These are phyloP conservation scores for Nasonovia ribisnigri DNA, from an alignment of 2,888 invertebrate species.

Conservation along the genomic window DNA sequence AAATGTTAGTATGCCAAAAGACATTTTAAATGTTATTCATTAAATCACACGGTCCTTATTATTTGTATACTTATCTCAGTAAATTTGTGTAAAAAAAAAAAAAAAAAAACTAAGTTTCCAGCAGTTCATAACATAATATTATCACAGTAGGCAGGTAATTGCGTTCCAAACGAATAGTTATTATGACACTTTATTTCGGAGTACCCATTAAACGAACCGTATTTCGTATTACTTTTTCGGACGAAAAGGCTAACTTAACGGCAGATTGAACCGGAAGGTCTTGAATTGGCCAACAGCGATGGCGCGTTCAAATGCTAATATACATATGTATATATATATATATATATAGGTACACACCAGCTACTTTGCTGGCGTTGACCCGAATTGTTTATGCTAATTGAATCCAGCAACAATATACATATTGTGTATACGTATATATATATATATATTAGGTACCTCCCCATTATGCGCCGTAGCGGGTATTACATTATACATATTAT, in stretches of 20 bases:
- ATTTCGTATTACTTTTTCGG: not conserved
- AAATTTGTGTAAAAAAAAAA: not conserved
- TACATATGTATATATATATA: not conserved
- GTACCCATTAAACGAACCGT: not conserved
- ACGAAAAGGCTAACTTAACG: not conserved
- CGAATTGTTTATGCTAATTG: conserved; percentile 52
- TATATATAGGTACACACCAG: too few species aligned
- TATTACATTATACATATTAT: too few species aligned
- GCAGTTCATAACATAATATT: not conserved
- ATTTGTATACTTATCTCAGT: not conserved
- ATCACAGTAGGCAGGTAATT: not conserved
- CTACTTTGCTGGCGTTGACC: not conserved
- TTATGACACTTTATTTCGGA: not conserved
- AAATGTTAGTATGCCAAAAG: not conserved
- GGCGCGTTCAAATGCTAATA: conserved; percentile 26
- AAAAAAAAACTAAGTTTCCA: not conserved
- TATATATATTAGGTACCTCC: not conserved
- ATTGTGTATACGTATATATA: not conserved
- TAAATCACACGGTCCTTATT: not conserved
- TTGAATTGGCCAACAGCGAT: not conserved
- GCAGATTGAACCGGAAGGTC: conserved; percentile 14
- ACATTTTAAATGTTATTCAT: not conserved
- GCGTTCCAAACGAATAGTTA: not conserved
- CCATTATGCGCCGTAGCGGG: not conserved
- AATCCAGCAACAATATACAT: conserved; percentile 34